Conservation (phyloP, 2,888 invertebrate genomes). For the Drosophila subsilvestris region DNA sequence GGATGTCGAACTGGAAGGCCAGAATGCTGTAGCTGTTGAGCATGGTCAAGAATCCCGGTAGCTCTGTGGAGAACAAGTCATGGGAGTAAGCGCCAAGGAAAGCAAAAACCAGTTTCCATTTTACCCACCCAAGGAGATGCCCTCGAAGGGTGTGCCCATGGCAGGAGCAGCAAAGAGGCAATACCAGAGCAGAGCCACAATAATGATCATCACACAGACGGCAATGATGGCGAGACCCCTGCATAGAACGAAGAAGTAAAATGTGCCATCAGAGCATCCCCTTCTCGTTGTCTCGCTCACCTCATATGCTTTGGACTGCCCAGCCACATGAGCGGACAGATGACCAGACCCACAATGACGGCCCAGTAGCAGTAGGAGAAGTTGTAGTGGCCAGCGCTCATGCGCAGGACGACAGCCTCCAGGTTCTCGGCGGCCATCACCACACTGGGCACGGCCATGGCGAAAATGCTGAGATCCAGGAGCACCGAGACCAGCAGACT, state of each 20-base stretch:
- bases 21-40: slow-evolving; percentile 88
- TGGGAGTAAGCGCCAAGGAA: background rate
- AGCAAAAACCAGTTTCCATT: background rate
- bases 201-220: slow-evolving; percentile 87
- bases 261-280: background rate
- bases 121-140: slow-evolving; percentile 70
- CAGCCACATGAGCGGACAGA: slow-evolving; percentile 94
- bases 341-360: slow-evolving; percentile 88
- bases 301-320: slow-evolving; percentile 97
- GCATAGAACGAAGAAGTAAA: background rate
- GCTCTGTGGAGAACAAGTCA: slow-evolving; percentile 53
- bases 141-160: slow-evolving; percentile 83
- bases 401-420: slow-evolving; percentile 90
- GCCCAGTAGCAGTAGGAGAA: slow-evolving; percentile 94
- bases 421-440: slow-evolving; percentile 92
- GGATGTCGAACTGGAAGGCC: slow-evolving; percentile 91
- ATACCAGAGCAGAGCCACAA: slow-evolving; percentile 88
- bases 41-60: slow-evolving; percentile 85
- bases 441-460: slow-evolving; percentile 91
- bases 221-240: slow-evolving; percentile 86
- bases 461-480: slow-evolving; percentile 90
- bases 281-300: slow-evolving; percentile 84
- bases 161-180: slow-evolving; percentile 85
- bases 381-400: slow-evolving; percentile 87
- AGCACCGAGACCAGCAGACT: slow-evolving; percentile 88